These are phyloP conservation scores for Ornithoptera priamus DNA, from an alignment of 2,888 invertebrate species.

Conservation along the genomic window DNA sequence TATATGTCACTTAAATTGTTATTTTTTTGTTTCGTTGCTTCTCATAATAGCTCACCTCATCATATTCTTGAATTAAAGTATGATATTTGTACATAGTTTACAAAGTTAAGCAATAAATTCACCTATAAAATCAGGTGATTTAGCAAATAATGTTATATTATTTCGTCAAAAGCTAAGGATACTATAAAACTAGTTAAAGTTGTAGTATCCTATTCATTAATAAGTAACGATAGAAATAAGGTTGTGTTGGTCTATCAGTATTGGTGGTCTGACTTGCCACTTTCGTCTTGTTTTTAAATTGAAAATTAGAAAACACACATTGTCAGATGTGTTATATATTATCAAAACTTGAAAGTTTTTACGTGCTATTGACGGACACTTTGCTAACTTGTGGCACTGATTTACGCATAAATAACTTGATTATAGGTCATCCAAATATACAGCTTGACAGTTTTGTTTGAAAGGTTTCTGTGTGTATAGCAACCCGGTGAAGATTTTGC, in stretches of 20 bases:
- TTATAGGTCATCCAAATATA: slow-evolving; percentile 1
- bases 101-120: background rate
- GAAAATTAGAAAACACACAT: background rate
- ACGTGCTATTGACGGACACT: slow-evolving; percentile 16
- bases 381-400: slow-evolving; percentile 22
- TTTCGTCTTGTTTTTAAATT: background rate
- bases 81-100: background rate
- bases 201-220: background rate
- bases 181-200: background rate
- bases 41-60: too few species aligned
- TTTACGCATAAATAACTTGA: background rate
- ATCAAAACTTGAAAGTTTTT: slow-evolving; percentile 16
- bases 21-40: too few species aligned
- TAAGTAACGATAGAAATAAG: too few species aligned
- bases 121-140: background rate
- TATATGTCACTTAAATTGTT: too few species aligned
- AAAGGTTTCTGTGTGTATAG: slow-evolving; percentile 2
- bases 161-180: background rate
- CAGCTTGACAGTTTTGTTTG: background rate
- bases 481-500: slow-evolving; percentile 34
- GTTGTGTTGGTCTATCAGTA: too few species aligned
- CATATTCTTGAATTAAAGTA: too few species aligned
- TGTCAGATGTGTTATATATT: background rate
- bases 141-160: background rate
- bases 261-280: background rate